Percentiles rank a stretch among this genome's conserved stretches.
These are phyloP conservation scores for Coreius guichenoti DNA, from an alignment of 2,797 vertebrate species.

Conservation along the genomic window DNA sequence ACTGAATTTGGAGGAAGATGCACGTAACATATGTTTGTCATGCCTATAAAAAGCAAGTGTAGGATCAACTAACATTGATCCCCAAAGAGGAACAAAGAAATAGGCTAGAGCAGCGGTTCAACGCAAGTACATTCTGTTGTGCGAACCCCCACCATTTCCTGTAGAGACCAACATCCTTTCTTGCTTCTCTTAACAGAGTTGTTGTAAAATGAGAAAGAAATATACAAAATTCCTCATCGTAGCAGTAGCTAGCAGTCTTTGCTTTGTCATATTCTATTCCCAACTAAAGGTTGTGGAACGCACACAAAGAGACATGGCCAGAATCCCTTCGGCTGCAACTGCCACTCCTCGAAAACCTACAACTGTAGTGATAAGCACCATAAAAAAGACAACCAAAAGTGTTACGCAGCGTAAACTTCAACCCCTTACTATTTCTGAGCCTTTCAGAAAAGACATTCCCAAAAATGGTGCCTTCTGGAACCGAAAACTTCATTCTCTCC, in stretches of 20 bases:
- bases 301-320: neutral
- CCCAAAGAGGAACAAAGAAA: neutral
- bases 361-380: too few relatives aligned
- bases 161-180: neutral
- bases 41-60: neutral
- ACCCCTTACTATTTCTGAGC: constrained; percentile 57
- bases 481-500: constrained; percentile 70
- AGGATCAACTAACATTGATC: neutral
- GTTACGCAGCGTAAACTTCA: rapidly evolving
- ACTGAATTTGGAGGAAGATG: neutral
- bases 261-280: constrained; percentile 66
- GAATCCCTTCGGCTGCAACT: neutral
- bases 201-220: constrained; percentile 58
- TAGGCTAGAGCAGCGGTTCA: neutral
- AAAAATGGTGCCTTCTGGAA: constrained; percentile 83
- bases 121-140: neutral
- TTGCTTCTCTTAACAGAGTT: neutral
- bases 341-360: rapidly evolving
- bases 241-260: constrained; percentile 52
- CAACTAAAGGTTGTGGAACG: constrained; percentile 28
- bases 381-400: neutral
- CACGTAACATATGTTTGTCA: neutral
- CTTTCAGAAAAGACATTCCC: constrained; percentile 65
- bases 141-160: neutral
- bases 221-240: constrained; percentile 36